Conservation (phyloP, 2,888 invertebrate species). For the Eupithecia exiguata region DNA sequence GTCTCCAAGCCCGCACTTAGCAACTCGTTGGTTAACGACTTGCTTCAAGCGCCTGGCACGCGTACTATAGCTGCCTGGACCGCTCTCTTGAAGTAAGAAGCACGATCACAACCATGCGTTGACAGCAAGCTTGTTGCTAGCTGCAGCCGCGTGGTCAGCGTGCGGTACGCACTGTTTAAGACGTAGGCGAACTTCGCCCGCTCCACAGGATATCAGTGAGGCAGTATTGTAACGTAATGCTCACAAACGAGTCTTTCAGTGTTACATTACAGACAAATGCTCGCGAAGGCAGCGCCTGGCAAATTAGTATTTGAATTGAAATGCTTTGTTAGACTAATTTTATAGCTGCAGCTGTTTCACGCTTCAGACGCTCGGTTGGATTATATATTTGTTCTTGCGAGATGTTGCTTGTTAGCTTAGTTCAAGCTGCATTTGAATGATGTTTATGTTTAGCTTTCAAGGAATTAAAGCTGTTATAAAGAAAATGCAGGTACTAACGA, state of each 20-base stretch:
- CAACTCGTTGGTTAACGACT: too few species aligned
- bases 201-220: too few species aligned
- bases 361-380: neutral
- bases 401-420: neutral
- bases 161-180: too few species aligned
- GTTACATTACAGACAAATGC: neutral
- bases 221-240: neutral
- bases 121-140: too few species aligned
- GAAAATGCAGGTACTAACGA: too few species aligned
- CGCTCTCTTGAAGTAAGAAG: too few species aligned
- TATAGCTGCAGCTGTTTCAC: conserved; percentile 8
- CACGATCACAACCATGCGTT: too few species aligned
- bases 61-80: too few species aligned
- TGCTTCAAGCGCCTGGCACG: too few species aligned
- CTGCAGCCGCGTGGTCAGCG: too few species aligned
- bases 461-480: neutral
- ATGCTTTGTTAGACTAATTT: conserved; percentile 8
- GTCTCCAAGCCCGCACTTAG: too few species aligned
- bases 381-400: conserved; percentile 7
- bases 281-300: neutral
- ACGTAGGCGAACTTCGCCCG: too few species aligned
- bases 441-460: neutral
- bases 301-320: conserved; percentile 14
- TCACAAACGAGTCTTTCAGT: neutral
- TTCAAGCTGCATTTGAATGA: neutral